These are phyloP conservation scores for Miniopterus natalensis DNA, from an alignment of 2,113 vertebrate genomes.

Conservation along the genomic window DNA sequence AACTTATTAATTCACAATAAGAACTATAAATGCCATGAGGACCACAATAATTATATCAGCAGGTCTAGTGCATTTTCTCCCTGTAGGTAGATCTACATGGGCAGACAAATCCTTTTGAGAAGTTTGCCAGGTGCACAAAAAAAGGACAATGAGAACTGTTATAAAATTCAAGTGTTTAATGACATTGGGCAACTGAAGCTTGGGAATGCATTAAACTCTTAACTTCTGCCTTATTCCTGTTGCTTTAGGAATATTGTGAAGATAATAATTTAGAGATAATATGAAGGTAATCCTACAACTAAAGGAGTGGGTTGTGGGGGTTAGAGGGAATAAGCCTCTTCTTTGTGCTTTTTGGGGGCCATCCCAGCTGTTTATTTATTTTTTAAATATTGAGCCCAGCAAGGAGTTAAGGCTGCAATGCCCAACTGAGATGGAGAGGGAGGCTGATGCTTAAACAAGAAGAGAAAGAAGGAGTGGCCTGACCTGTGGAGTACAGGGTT, in stretches of 20 bases:
- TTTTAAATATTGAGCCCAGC: background rate
- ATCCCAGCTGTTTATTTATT: background rate
- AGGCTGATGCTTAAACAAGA: background rate
- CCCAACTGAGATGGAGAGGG: background rate
- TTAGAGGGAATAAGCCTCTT: background rate
- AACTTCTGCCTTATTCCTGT: background rate
- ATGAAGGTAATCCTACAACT: background rate
- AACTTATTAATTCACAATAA: conserved; percentile 67
- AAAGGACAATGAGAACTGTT: conserved; percentile 19
- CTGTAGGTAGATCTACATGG: conserved; percentile 4
- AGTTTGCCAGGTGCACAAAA: background rate
- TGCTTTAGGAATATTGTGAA: conserved; percentile 24
- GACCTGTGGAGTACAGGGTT: background rate
- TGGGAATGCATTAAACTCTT: conserved; percentile 32
- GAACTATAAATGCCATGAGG: conserved; percentile 29
- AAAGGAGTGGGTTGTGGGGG: background rate
- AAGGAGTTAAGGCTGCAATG: too few relatives aligned
- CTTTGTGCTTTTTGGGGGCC: background rate
- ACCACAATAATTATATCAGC: background rate
- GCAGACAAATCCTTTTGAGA: conserved; percentile 54
- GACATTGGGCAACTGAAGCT: background rate
- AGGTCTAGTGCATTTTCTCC: background rate
- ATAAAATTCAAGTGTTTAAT: conserved; percentile 30
- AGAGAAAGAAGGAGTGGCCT: background rate
- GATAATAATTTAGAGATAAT: background rate